These are phyloP conservation scores for Papilio xuthus DNA, from an alignment of 1,140 invertebrate species.

Conservation along the genomic window DNA sequence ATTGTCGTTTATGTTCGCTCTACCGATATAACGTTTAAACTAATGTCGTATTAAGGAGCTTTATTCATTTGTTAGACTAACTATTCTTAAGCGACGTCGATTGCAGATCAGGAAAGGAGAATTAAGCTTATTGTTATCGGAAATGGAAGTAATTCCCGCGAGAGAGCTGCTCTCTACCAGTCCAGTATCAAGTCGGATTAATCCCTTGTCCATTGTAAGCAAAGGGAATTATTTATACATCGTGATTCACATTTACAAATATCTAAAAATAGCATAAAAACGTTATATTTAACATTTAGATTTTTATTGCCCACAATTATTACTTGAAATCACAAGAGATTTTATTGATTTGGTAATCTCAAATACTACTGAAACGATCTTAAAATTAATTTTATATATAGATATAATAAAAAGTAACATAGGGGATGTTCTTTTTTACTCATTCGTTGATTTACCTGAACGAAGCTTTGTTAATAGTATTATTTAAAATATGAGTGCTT, in stretches of 20 bases:
- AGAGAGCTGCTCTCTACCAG: background rate
- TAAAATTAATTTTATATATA: too few relatives aligned
- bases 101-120: background rate
- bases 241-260: background rate
- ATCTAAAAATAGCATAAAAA: background rate
- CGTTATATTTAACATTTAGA: background rate
- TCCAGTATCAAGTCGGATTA: conserved; percentile 1
- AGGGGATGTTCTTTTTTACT: too few relatives aligned
- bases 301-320: too few relatives aligned
- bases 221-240: conserved; percentile 5
- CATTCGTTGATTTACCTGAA: too few relatives aligned
- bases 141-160: conserved; percentile 19
- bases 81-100: conserved; percentile 13
- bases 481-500: background rate
- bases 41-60: background rate
- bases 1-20: background rate
- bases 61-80: conserved; percentile 4
- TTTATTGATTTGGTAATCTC: too few relatives aligned
- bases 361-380: too few relatives aligned
- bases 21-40: background rate
- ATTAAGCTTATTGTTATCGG: conserved; percentile 23
- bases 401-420: too few relatives aligned
- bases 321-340: too few relatives aligned
- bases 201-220: conserved; percentile 6
- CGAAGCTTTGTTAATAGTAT: background rate